phyloP scores from a whole-genome alignment of 2,888 invertebrate species.

The Drymonia ruficornis region DNA sequence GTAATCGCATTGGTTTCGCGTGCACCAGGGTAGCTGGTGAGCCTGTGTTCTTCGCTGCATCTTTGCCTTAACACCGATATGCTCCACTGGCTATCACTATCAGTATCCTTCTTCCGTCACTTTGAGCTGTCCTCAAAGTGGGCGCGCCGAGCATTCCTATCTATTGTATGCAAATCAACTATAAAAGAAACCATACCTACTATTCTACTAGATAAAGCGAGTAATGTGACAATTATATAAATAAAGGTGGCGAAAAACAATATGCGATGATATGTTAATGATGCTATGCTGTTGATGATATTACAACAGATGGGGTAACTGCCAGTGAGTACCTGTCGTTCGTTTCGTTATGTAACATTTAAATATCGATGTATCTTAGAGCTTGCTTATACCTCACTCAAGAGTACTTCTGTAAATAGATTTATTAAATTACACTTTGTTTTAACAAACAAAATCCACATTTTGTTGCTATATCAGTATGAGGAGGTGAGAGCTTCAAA shows the following conservation, averaged over 20 bases:
- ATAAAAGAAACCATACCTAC: conserved; percentile 16
- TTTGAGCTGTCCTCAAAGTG: conserved; percentile 23
- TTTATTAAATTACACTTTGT: too few species aligned
- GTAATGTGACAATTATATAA: conserved; percentile 24
- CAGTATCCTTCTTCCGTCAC: conserved; percentile 23
- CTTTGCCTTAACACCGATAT: conserved; percentile 39
- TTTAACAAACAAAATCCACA: too few species aligned
- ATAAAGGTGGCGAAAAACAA: conserved; percentile 16
- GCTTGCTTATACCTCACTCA: too few species aligned
- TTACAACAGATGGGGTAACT: background rate
- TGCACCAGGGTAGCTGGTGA: conserved; percentile 36
- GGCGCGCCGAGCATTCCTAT: conserved; percentile 30
- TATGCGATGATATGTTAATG: conserved; percentile 11
- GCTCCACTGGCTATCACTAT: conserved; percentile 28
- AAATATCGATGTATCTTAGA: too few species aligned
- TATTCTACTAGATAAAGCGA: conserved; percentile 18
- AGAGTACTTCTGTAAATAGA: too few species aligned
- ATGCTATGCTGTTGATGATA: too few species aligned
- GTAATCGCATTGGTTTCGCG: conserved; percentile 18
- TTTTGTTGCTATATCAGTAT: background rate
- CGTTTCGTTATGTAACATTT: background rate
- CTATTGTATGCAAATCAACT: conserved; percentile 45
- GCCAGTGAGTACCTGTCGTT: too few species aligned
- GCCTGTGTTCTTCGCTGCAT: conserved; percentile 21
- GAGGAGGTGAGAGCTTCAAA: background rate